These are phyloP conservation scores for Taxidea taxus DNA, from an alignment of 2,113 vertebrate genomes.

Conservation along the genomic window DNA sequence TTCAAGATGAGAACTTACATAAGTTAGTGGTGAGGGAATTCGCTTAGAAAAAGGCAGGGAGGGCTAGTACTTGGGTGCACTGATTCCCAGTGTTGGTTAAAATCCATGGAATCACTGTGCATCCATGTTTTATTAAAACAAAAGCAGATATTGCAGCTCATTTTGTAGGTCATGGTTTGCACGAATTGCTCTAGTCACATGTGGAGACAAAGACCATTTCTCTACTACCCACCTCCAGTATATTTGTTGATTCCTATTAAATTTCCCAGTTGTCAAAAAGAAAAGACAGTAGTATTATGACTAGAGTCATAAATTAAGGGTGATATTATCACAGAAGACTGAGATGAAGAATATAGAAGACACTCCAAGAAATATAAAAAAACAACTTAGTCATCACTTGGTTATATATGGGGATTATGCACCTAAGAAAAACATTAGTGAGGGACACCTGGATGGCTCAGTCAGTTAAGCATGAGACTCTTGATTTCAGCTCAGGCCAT, in stretches of 20 bases:
- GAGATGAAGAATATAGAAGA: neutral
- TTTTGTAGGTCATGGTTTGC: neutral
- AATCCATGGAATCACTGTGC: neutral
- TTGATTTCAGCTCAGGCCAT: neutral
- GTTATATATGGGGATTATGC: neutral
- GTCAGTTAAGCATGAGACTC: neutral
- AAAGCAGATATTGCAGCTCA: neutral
- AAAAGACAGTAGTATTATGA: neutral
- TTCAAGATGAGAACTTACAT: constrained; percentile 68
- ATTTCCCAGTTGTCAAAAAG: constrained; percentile 3
- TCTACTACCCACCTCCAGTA: neutral
- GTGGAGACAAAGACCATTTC: neutral
- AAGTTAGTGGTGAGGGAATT: constrained; percentile 51
- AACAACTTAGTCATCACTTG: neutral
- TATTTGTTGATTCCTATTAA: constrained; percentile 15
- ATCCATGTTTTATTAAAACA: constrained; percentile 14
- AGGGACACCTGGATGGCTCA: neutral
- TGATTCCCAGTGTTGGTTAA: neutral
- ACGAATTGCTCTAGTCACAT: neutral
- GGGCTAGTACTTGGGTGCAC: neutral
- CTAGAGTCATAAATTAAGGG: neutral
- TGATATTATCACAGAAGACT: neutral
- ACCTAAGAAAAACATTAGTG: constrained; percentile 18
- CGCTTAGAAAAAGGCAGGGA: neutral
- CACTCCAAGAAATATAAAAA: neutral